phyloP scores from a whole-genome alignment of 2,888 invertebrate genomes.

The Pandemis cinnamomeana region DNA sequence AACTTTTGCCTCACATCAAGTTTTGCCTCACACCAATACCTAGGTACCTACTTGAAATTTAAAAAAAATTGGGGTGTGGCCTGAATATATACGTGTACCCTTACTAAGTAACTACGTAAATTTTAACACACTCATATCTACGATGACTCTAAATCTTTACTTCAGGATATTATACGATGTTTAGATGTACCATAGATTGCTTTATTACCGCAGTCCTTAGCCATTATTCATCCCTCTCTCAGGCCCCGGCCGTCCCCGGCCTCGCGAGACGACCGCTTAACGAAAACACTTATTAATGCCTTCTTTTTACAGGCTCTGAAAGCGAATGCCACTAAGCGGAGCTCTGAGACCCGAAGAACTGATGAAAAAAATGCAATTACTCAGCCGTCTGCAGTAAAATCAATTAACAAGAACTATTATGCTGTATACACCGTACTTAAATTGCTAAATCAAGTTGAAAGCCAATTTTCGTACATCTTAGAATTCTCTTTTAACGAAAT shows the following conservation, averaged over 20 bases:
- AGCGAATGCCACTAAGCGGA: constrained; percentile 16
- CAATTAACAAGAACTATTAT: constrained; percentile 1
- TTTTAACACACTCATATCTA: not conserved
- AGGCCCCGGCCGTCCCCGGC: constrained; percentile 5
- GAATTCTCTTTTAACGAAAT: not conserved
- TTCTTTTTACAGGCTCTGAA: constrained; percentile 21
- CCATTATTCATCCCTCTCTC: constrained; percentile 12
- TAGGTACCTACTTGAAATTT: too few relatives aligned
- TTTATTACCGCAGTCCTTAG: constrained; percentile 16
- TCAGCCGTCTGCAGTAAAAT: constrained; percentile 18
- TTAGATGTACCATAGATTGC: constrained; percentile 10
- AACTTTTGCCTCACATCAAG: too few relatives aligned
- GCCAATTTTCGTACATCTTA: not conserved
- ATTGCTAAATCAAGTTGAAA: not conserved
- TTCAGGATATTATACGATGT: constrained; percentile 3
- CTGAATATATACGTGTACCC: too few relatives aligned
- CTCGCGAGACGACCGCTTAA: constrained; percentile 25
- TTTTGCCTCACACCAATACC: too few relatives aligned
- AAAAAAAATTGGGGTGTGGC: too few relatives aligned
- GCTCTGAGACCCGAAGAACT: constrained; percentile 3
- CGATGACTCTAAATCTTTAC: not conserved
- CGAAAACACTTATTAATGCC: constrained; percentile 28
- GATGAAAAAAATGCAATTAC: constrained; percentile 24
- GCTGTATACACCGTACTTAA: not conserved
- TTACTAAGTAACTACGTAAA: too few relatives aligned